A percentile compares a stretch with the other conserved stretches of the same genome.
phyloP scores from a whole-genome alignment of 2,113 vertebrate species.

The Gnathonemus longibarbis region DNA sequence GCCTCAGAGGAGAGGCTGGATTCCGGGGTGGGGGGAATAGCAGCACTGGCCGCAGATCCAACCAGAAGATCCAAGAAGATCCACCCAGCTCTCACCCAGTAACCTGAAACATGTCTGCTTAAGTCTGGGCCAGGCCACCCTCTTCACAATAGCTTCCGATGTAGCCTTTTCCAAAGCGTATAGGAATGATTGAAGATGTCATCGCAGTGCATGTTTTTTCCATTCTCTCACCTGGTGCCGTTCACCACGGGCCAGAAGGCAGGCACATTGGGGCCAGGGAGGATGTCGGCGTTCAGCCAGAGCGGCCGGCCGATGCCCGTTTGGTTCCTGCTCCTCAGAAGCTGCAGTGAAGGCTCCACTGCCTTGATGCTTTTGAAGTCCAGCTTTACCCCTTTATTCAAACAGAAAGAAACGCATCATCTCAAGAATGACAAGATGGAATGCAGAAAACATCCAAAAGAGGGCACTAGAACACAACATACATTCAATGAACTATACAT shows the following conservation, averaged over 20 bases:
- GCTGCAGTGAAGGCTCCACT: conserved; percentile 55
- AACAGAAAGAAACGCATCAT: neutral
- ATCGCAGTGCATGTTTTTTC: neutral
- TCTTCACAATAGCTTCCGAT: neutral
- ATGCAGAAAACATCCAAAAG: neutral
- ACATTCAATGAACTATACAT: neutral
- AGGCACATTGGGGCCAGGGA: conserved; percentile 66
- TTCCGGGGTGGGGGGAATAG: neutral
- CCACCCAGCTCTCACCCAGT: neutral
- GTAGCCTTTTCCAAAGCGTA: neutral
- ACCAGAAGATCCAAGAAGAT: neutral
- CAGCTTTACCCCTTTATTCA: conserved; percentile 61
- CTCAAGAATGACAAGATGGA: neutral
- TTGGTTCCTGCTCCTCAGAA: conserved; percentile 45
- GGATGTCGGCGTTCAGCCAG: conserved; percentile 65
- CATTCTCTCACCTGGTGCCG: conserved; percentile 45
- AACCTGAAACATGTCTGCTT: neutral
- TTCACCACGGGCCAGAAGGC: conserved; percentile 52
- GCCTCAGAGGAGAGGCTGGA: neutral
- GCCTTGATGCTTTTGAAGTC: conserved; percentile 66
- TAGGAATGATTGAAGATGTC: neutral
- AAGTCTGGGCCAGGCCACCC: neutral
- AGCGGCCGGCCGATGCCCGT: conserved; percentile 54
- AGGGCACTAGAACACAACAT: neutral
- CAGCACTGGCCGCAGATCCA: neutral